Conservation (phyloP, 35 echinoderm and acorn worm species). For the Ptychodera flava region DNA sequence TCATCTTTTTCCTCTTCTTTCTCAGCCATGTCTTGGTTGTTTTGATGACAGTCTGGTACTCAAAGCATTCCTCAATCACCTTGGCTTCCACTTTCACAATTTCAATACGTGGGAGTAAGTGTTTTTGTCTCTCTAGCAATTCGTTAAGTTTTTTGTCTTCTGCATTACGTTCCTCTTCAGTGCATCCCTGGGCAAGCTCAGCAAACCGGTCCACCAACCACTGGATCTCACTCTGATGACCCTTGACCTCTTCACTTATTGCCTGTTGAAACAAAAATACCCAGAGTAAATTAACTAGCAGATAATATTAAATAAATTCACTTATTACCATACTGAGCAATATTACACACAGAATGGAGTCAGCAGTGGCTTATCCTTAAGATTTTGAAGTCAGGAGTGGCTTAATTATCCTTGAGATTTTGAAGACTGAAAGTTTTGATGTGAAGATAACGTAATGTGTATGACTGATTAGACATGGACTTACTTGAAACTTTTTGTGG, state of each 20-base stretch:
- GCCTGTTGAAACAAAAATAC: background rate
- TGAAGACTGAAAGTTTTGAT: too few species aligned
- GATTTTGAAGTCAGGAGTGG: too few species aligned
- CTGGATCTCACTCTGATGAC: background rate
- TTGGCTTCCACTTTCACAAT: constrained; percentile 22
- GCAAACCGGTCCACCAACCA: background rate
- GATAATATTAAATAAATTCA: too few species aligned
- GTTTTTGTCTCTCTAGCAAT: constrained; percentile 13
- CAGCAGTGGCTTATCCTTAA: too few species aligned
- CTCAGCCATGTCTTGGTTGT: constrained; percentile 24
- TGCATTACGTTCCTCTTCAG: background rate
- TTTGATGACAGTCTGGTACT: constrained; percentile 15
- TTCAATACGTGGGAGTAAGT: background rate
- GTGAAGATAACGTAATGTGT: too few species aligned
- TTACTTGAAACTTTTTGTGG: constrained; percentile 33
- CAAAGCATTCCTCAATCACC: constrained; percentile 16
- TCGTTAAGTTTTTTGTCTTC: constrained; percentile 16
- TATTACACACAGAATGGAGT: too few species aligned
- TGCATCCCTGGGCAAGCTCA: constrained; percentile 3
- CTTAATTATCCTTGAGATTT: too few species aligned
- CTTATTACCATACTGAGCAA: too few species aligned
- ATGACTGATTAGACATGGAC: too few species aligned
- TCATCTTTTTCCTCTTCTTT: constrained; percentile 23
- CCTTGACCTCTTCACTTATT: background rate
- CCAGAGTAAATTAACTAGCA: too few species aligned